These are phyloP conservation scores for Cynaeus angustus DNA, from an alignment of 2,888 invertebrate genomes.

Conservation along the genomic window DNA sequence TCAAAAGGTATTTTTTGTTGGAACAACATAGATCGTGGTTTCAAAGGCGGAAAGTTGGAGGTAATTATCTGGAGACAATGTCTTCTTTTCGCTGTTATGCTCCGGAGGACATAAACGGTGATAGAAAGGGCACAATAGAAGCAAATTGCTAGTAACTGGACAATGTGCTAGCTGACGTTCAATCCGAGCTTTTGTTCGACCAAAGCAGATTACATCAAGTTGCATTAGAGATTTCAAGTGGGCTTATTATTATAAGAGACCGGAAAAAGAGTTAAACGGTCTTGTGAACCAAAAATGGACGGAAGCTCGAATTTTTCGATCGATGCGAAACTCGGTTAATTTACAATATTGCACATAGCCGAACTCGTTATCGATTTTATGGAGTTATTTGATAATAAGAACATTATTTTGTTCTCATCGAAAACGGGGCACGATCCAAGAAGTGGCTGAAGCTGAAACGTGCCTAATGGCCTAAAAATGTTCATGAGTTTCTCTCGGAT, in stretches of 20 bases:
- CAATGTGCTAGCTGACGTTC: constrained; percentile 59
- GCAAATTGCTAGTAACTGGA: constrained; percentile 63
- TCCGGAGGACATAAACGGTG: constrained; percentile 58
- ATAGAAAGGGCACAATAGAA: constrained; percentile 61
- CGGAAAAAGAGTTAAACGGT: constrained; percentile 1
- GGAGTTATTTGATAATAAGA: constrained; percentile 53
- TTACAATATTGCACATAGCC: constrained; percentile 32
- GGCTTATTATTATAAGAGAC: constrained; percentile 8
- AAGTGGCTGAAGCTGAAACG: constrained; percentile 53
- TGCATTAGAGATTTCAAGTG: constrained; percentile 54
- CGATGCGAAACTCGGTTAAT: constrained; percentile 15
- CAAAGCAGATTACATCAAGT: constrained; percentile 57
- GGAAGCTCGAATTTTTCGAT: neutral
- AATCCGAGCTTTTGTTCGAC: constrained; percentile 60
- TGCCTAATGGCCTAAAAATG: constrained; percentile 54
- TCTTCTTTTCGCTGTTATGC: constrained; percentile 58
- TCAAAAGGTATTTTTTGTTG: constrained; percentile 24
- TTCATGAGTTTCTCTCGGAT: constrained; percentile 48
- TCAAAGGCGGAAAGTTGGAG: constrained; percentile 50
- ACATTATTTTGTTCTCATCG: constrained; percentile 52
- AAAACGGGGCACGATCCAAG: constrained; percentile 53
- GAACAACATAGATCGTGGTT: constrained; percentile 26
- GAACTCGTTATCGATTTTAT: constrained; percentile 24
- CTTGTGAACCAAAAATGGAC: too few relatives aligned
- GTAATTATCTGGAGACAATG: constrained; percentile 61